Conservation (phyloP, 2,113 vertebrate genomes). For the Prietella phreatophila region DNA sequence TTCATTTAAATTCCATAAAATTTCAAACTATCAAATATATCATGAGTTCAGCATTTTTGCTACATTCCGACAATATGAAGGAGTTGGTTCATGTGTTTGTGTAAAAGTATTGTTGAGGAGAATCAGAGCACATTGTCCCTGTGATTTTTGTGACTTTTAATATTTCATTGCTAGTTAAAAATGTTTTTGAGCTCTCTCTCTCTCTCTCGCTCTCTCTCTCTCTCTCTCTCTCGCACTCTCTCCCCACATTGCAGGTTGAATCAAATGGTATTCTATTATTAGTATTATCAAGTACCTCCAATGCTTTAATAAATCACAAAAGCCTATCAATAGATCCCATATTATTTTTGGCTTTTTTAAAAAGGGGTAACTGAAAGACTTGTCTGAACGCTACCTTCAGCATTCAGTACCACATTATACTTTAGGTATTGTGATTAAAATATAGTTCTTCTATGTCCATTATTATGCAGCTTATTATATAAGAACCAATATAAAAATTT, state of each 20-base stretch:
- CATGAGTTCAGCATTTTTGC: too few relatives aligned
- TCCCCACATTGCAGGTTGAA: constrained; percentile 65
- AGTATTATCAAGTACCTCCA: constrained; percentile 70
- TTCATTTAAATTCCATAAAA: too few relatives aligned
- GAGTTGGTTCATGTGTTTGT: too few relatives aligned
- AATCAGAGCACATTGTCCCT: too few relatives aligned
- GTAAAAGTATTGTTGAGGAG: too few relatives aligned
- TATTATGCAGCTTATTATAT: constrained; percentile 23
- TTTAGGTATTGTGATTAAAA: constrained; percentile 36
- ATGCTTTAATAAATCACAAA: constrained; percentile 74
- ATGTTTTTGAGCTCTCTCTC: constrained; percentile 21
- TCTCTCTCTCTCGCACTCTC: constrained; percentile 39
- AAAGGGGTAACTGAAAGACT: constrained; percentile 41
- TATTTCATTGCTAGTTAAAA: too few relatives aligned
- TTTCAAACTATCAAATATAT: too few relatives aligned
- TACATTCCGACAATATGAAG: too few relatives aligned
- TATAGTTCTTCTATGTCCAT: constrained; percentile 11
- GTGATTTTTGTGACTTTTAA: too few relatives aligned
- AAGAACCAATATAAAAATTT: constrained; percentile 3
- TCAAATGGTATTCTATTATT: constrained; percentile 74
- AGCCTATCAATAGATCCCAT: constrained; percentile 71
- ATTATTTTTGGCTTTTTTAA: constrained; percentile 49
- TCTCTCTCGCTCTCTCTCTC: constrained; percentile 21
- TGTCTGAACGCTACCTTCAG: constrained; percentile 44
- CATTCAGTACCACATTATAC: constrained; percentile 41